Evolutionary conservation across 1,140 invertebrate genomes (phyloP), one percentile per base, ranked within the genome.

Genomic region (Drosophila tsacasi): DNA sequence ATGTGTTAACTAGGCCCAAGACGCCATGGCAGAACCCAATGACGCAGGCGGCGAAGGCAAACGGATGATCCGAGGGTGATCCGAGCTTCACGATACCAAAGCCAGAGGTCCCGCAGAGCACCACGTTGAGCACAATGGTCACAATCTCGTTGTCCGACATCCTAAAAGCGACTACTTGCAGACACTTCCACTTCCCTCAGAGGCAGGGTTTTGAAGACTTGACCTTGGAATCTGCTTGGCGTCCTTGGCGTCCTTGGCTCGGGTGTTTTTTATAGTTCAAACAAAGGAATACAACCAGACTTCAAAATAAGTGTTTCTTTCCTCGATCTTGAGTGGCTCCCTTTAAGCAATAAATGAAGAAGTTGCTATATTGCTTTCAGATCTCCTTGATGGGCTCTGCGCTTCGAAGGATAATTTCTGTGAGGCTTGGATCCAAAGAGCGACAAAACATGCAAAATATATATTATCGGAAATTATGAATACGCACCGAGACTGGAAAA

Each of bases 21-120:
- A 90, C 4, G 1, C 91, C 91, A 49, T 91, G 91, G n/a, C 79
- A 86, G 35, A 91, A 81, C 0, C 83, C 87, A n/a, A 92, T 39
- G 8, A 85, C 23, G 23, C 91, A 91, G 17, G 91, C 91, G 9
- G 72, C 50, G 49, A 92, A 92, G 4, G 80, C 87, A 46, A 76
- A 92, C 1, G 91, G 91, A 59, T 92, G 77, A 0, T 80, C 61
- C 5, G 40, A 10, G 2, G 91, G 87, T 0, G 50, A n/a, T n/a
- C n/a, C 44, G 15, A 82, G 57, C 19, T 65, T 57, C 17, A 27
- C 58, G 47, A 79, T 62, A 0, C 89, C 79, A 52, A 76, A 91
- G 5, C 82, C 84, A 10, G 79, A 78, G 23, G 79, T 81, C 12
- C 84, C 87, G 15, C 83, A 85, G 0, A 92, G 76, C 19, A 87